Conservation (phyloP, 2,113 vertebrate genomes). For the Enhydra lutris region DNA sequence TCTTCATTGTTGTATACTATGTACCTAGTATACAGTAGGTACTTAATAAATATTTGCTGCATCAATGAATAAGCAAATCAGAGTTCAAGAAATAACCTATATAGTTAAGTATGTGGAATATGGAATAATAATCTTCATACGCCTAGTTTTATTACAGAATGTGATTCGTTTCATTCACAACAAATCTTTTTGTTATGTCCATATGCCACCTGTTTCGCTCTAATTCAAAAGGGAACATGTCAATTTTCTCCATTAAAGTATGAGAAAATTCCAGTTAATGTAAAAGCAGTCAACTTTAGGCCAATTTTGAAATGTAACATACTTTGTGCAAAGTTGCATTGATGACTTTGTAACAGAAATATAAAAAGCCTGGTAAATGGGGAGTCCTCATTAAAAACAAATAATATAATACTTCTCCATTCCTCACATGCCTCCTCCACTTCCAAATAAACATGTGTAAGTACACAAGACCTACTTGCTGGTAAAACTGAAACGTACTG, state of each 20-base stretch:
- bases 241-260: neutral
- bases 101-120: neutral
- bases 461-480: neutral
- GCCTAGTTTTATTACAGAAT: neutral
- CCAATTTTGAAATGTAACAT: neutral
- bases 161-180: neutral
- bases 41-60: neutral
- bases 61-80: neutral
- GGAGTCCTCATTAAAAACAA: neutral
- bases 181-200: neutral
- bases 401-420: neutral
- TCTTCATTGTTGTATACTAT: neutral
- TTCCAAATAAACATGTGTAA: neutral
- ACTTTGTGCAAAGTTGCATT: neutral
- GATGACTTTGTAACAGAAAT: neutral
- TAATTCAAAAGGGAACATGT: neutral
- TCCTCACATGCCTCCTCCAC: neutral
- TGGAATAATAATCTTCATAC: neutral
- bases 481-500: constrained; percentile 31
- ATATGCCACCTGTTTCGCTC: neutral
- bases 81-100: neutral
- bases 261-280: neutral
- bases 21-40: neutral
- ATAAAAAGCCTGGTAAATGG: neutral
- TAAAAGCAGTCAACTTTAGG: neutral